phyloP scores from a whole-genome alignment of 2,797 vertebrate species.

The Onychomys arenicola region DNA sequence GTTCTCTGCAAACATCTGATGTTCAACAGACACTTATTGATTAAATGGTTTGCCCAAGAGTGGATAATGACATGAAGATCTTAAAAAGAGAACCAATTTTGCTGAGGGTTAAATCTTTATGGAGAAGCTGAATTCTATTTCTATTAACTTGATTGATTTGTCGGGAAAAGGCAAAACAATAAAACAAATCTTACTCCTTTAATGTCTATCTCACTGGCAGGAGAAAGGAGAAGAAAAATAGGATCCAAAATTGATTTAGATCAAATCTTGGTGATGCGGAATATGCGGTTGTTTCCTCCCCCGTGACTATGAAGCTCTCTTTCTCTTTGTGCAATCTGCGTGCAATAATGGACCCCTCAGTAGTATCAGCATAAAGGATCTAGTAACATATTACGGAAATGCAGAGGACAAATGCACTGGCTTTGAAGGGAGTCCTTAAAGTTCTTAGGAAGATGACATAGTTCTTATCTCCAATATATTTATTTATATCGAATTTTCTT shows the following conservation, averaged over 20 bases:
- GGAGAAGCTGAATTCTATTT: constrained; percentile 50
- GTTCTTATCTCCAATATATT: neutral
- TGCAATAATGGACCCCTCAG: neutral
- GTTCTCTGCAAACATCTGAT: neutral
- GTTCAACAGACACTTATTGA: constrained; percentile 26
- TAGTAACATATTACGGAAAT: neutral
- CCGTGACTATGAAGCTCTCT: neutral
- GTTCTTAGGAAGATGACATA: neutral
- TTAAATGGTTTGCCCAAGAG: neutral
- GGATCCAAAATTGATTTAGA: neutral
- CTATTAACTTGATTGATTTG: constrained; percentile 42
- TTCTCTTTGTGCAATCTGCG: neutral
- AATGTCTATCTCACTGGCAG: neutral
- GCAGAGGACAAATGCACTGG: neutral
- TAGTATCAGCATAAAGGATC: neutral
- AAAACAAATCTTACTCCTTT: constrained; percentile 28
- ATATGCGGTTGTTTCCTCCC: neutral
- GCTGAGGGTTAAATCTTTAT: constrained; percentile 43
- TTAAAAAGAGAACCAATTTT: constrained; percentile 32
- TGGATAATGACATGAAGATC: neutral
- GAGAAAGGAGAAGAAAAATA: neutral
- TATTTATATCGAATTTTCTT: neutral
- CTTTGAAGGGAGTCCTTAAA: neutral
- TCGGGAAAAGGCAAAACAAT: constrained; percentile 9
- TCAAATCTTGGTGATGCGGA: neutral